Evolutionary conservation across 2,797 vertebrate genomes (phyloP), one percentile per base, ranked within the genome.

Genomic region (Mycteria americana): DNA sequence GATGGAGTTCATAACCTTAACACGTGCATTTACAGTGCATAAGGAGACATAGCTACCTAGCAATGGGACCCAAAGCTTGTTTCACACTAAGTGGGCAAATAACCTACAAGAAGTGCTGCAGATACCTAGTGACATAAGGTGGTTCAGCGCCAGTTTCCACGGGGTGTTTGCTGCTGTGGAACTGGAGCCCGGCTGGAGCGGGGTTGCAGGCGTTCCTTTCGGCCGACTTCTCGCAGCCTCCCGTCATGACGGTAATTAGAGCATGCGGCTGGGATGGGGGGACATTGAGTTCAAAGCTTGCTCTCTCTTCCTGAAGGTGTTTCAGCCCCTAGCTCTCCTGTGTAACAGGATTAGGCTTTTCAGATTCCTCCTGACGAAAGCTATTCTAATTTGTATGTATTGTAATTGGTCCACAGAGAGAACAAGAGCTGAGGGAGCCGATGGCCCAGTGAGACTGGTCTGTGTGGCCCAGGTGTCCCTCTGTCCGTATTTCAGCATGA

Each of bases 121-220:
- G 30, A 33, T 60, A 24, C n/a, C 18, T 56, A 22, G 75, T 33
- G 35, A 56, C 39, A 53, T 8, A 22, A 28, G 21, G 28, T 27
- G 31, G n/a, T 45, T 73, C 35, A 24, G 31, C 0, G 0, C 28
- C 59, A 85, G 11, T 59, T 88, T 79, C 76, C 0, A 0, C 3
- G 2, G 9, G 23, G 41, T 8, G 17, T 54, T 72, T 37, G 25
- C 18, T 76, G 62, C 65, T 3, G 10, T 64, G 59, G 70, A 62
- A 23, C 33, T 0, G 4, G 39, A 85, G 59, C 57, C 43, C 0
- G 2, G 59, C 69, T 39, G 65, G 50, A 84, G 83, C 46, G 60
- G 45, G 43, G 46, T 85, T 17, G 1, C 51, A 39, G 45, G 7
- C 1, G 0, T 13, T 79, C 3, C 54, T 69, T 74, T 45, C 30